These are phyloP conservation scores for Brachionus rotundiformis DNA, from an alignment of 1,140 invertebrate species.

Conservation along the genomic window DNA sequence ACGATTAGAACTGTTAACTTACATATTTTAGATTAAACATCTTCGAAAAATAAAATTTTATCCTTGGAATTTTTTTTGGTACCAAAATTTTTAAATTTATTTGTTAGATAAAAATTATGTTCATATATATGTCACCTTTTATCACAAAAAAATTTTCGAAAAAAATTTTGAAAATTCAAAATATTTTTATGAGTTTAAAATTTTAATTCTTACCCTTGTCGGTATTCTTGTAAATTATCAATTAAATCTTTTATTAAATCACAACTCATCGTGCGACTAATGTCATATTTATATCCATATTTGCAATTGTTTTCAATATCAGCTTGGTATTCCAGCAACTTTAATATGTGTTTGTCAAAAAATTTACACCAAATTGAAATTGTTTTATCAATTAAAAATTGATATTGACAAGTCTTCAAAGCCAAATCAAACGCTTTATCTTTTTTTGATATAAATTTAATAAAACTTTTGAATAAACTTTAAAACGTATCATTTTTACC, in stretches of 20 bases:
- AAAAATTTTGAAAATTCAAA: too few relatives aligned
- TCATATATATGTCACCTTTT: too few relatives aligned
- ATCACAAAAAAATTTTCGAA: too few relatives aligned
- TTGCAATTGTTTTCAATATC: conserved; percentile 41
- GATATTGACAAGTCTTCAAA: conserved; percentile 29
- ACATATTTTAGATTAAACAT: too few relatives aligned
- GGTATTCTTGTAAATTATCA: background rate
- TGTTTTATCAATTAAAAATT: conserved; percentile 23
- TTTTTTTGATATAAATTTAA: too few relatives aligned
- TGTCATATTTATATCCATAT: conserved; percentile 28
- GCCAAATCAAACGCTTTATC: conserved; percentile 42
- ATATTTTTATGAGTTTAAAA: too few relatives aligned
- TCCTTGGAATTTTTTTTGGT: too few relatives aligned
- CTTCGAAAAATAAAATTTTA: too few relatives aligned
- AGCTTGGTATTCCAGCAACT: conserved; percentile 20
- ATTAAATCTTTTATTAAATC: conserved; percentile 49
- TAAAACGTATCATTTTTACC: too few relatives aligned
- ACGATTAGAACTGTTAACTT: too few relatives aligned
- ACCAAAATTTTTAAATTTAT: too few relatives aligned
- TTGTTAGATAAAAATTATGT: background rate
- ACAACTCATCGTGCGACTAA: conserved; percentile 31
- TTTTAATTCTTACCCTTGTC: background rate
- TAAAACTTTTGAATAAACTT: too few relatives aligned
- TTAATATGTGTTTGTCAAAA: conserved; percentile 14
- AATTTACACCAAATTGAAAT: conserved; percentile 49